Conservation (phyloP, 2,888 invertebrate species). For the Cyclophora albipunctata region DNA sequence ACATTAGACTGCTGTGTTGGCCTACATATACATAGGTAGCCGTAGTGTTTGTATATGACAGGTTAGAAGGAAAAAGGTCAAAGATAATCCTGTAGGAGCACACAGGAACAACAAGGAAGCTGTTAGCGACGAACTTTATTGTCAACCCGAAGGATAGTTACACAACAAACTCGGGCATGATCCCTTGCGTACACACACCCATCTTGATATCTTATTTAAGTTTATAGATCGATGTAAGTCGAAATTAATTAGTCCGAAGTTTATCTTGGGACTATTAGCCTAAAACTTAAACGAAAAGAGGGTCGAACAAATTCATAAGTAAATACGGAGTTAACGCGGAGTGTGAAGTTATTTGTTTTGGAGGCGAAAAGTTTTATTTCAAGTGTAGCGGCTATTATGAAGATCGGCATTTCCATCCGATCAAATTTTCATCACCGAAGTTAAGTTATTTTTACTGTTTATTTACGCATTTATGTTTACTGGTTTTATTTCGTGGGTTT, state of each 20-base stretch:
- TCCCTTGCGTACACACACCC: slow-evolving; percentile 2
- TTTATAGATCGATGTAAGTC: slow-evolving; percentile 12
- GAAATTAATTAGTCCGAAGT: slow-evolving; percentile 17
- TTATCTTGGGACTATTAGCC: slow-evolving; percentile 9
- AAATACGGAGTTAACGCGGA: slow-evolving; percentile 2
- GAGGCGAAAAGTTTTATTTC: slow-evolving; percentile 1
- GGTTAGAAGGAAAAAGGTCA: too few species aligned
- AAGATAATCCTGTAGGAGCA: too few species aligned
- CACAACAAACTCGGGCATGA: slow-evolving; percentile 10
- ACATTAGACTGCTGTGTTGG: too few species aligned
- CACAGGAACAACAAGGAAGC: slow-evolving; percentile 2
- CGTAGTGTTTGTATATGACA: slow-evolving; percentile 1
- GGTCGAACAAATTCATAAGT: slow-evolving; percentile 7
- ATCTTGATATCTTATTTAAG: slow-evolving; percentile 10
- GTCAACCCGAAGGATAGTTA: slow-evolving; percentile 5
- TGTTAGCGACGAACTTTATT: slow-evolving; percentile 16
- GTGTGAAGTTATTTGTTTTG: slow-evolving; percentile 7
- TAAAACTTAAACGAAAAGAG: slow-evolving; percentile 14
- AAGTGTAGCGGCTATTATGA: slow-evolving; percentile 10
- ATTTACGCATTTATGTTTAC: too few species aligned
- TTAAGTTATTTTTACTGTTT: too few species aligned
- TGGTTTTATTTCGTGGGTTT: too few species aligned
- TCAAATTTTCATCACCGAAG: too few species aligned
- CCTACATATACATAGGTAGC: too few species aligned
- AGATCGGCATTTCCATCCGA: background rate